Base-by-base conservation (phyloP, 2,113 vertebrate species). In the Myiopsitta monachus region DNA sequence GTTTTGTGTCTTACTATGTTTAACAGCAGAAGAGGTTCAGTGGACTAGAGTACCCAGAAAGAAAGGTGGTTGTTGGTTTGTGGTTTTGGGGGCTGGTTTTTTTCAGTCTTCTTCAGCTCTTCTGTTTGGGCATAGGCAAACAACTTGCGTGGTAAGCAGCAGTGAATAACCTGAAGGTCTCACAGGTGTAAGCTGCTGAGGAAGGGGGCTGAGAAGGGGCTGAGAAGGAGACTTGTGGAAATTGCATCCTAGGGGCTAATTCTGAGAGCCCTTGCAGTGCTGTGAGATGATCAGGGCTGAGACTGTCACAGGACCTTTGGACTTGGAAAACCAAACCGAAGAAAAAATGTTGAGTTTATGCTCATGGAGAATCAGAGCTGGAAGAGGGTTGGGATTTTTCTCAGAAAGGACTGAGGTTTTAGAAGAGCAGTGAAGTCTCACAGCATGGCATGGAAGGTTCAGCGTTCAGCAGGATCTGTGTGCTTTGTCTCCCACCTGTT, bases 401-500 rank as follows among this genome's bases (percentile, higher is more conserved):
- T 46, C 27, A 19, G 61, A 36, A 85, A 79, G 43, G 59, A 14
- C 15, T 19, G 24, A 3, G 47, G 10, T 36, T 22, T 13, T 18
- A n/a, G 46, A 76, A 54, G 14, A 0, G 0, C 1, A 3, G 16
- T 88, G 62, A 64, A 38, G 28, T 64, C 14, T 51, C 18, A 21
- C 1, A 1, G 38, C 7, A 6, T n/a, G 55, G 30, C 23, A 3
- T 4, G 6, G 0, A 2, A 38, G n/a, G 31, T 75, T 86, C 57
- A n/a, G 55, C 6, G 1, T 44, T 92, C 38, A 46, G 39, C 59
- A 30, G 74, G 44, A 84, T 1, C 27, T n/a, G 31, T 31, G 73
- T 17, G 18, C 68, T 81, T 49, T 0, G 1, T 15, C 46, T 67
- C 27, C 1, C 7, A 41, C 28, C 47, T 3, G 0, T 4, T 28